Evolutionary conservation across 2,113 vertebrate species (phyloP).

Genomic region (Menura novaehollandiae): DNA sequence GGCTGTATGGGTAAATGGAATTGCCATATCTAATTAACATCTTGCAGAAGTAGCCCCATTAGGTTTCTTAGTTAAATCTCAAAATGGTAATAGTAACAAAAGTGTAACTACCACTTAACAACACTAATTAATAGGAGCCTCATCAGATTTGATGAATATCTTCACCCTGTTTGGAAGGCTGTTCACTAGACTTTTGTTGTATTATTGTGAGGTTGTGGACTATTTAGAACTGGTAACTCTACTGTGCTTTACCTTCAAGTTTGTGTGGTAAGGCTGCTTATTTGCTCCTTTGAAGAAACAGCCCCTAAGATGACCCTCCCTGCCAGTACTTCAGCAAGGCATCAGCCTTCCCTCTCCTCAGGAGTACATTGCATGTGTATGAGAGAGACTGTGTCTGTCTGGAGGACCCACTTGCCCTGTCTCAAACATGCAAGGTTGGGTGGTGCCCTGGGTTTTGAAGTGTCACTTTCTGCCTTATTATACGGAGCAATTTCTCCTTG

Average conservation of each 20-base stretch:
- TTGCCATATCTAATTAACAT: conserved; percentile 90
- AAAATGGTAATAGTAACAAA: conserved; percentile 78
- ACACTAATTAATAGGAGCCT: conserved; percentile 79
- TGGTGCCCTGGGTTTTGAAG: background rate
- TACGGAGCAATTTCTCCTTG: background rate
- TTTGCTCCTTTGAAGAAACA: background rate
- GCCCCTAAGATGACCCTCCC: background rate
- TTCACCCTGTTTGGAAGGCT: background rate
- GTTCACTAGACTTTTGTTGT: background rate
- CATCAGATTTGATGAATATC: conserved; percentile 79
- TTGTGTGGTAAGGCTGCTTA: background rate
- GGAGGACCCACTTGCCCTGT: background rate
- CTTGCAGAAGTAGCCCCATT: conserved; percentile 81
- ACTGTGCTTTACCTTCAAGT: background rate
- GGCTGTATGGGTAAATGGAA: conserved; percentile 82
- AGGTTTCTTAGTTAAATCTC: conserved; percentile 83
- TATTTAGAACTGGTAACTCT: background rate
- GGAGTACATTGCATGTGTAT: accelerated
- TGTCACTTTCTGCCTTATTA: background rate
- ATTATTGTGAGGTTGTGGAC: background rate
- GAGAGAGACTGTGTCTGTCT: background rate
- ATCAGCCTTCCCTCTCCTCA: background rate
- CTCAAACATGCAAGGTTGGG: background rate
- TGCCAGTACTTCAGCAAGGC: background rate
- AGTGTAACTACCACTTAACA: conserved; percentile 76